Conservation (phyloP, 92 coral and sea anemone genomes). For the Montipora capitata region DNA sequence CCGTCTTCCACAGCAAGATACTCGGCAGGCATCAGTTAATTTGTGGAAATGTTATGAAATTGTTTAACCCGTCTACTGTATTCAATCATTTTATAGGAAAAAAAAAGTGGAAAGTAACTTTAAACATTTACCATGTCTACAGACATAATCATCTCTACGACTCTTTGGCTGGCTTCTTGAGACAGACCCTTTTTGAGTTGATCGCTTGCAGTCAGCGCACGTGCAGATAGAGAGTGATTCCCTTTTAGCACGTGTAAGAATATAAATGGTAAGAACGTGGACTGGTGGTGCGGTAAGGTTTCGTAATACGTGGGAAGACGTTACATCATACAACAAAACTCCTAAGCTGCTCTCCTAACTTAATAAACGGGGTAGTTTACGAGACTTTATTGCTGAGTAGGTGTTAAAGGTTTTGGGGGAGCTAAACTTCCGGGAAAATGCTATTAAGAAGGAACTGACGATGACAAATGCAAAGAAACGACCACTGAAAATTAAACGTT, state of each 20-base stretch:
- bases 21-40: background rate
- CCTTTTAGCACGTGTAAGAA: slow-evolving; percentile 3
- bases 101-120: background rate
- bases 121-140: background rate
- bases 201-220: background rate
- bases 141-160: too few relatives aligned
- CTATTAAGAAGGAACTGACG: background rate
- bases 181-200: too few relatives aligned
- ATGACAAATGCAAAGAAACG: background rate
- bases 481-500: background rate
- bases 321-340: slow-evolving; percentile 19
- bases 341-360: background rate
- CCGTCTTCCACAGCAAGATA: background rate
- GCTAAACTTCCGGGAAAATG: background rate
- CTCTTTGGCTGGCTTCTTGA: too few relatives aligned
- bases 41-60: background rate
- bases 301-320: background rate
- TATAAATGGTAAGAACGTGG: background rate
- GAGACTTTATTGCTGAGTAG: background rate
- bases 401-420: background rate
- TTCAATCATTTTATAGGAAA: too few relatives aligned
- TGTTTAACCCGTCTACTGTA: background rate
- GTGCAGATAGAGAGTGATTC: background rate
- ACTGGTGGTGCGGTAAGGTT: background rate
- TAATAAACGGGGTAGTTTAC: background rate